Evolutionary conservation across 2,797 vertebrate species (phyloP), one percentile per base, ranked within the genome.

Genomic region (Scomberomorus guttatus): DNA sequence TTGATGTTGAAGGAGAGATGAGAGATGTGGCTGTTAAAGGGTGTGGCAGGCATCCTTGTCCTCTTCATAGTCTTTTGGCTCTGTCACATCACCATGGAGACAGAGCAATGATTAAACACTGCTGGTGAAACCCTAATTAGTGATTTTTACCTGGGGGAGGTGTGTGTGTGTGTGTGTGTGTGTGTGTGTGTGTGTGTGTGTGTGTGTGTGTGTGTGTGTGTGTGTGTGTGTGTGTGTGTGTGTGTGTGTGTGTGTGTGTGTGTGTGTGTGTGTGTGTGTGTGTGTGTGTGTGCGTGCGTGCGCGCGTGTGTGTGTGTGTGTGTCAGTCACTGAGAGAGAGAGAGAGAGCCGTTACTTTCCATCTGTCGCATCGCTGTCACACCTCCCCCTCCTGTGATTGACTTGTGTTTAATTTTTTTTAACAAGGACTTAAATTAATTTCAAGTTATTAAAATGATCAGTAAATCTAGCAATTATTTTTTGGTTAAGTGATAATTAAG

Each of bases 61-160:
- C 22, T 80, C 48, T 50, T 69, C 55, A 6, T 63, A 64, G 65
- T 67, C 73, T 56, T 79, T 83, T 82, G 32, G 54, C 75, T 48
- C 37, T 46, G 51, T 75, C 55, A 54, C 37, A 76, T 92, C 83
- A 72, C 86, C 89, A 85, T 89, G 81, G 83, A 81, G 75, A 87
- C 77, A 51, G 76, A 74, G 54, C 58, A 81, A 10, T 87, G 64
- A 88, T 91, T 83, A 84, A 79, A 65, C 65, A 60, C 75, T 58
- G 70, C 64, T 22, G 37, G 25, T 55, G 51, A 79, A 84, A 72
- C n/a, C 24, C 3, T 10, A 77, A 89, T 88, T 89, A 75, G 76
- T 67, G 55, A 64, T 86, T 81, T 81, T 80, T 63, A 83, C 60
- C 79, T 82, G 22, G 32, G 65, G 37, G 63, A 57, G 50, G 0